Evolutionary conservation across 2,797 vertebrate genomes (phyloP), one percentile per base, ranked within the genome.

Genomic region (Channallabes apus): DNA sequence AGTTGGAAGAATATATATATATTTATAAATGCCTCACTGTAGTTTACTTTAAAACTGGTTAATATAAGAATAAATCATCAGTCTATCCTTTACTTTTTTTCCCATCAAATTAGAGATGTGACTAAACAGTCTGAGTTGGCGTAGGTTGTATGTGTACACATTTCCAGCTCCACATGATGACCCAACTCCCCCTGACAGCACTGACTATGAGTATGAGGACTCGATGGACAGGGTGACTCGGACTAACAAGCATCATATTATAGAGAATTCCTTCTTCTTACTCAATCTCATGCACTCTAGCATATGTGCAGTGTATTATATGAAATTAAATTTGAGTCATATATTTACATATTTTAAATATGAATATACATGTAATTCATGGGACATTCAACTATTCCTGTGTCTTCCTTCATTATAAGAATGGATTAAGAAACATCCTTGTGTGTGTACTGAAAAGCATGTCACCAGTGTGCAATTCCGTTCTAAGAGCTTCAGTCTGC

Each of bases 401-500:
- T 62, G 32, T 41, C 77, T 41, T 79, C 32, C 22, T 27, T 80
- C 15, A 80, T 51, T 65, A 20, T 8, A 80, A 20, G n/a, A 65
- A 65, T n/a, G 3, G 58, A 62, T 79, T 83, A 73, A 27, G 41
- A 54, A 73, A n/a, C 71, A 76, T 75, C 7, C 27, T 7, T 17
- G 32, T 58, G 2, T 9, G 27, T 46, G 11, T 68, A 14, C n/a
- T 24, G 4, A 62, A 77, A 76, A 82, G 51, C 61, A 82, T 68
- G 62, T 29, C 22, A 35, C 20, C 4, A 17, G 22, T 54, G 22
- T 46, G 62, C 24, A 27, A 18, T 58, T 29, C 58, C 35, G 61
- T 41, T 41, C 61, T 7, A 61, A 85, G 56, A 64, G 68, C 79
- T 76, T 85, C 58, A 72, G 38, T 27, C 65, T 46, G 67, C 27